These are phyloP conservation scores for Odontomyia ornata DNA, from an alignment of 2,888 invertebrate genomes.

Conservation along the genomic window DNA sequence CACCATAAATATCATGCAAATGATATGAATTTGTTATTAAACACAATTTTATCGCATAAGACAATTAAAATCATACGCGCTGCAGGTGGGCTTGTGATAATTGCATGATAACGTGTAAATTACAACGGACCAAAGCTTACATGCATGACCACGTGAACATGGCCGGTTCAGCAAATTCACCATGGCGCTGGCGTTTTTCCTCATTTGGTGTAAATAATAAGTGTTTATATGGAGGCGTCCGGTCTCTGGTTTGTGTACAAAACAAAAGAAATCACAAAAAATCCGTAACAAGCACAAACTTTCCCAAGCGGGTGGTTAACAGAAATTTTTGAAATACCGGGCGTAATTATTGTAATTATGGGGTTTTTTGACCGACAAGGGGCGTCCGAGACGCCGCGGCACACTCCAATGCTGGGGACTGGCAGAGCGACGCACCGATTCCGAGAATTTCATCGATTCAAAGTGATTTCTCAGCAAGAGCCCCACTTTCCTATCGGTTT, in stretches of 20 bases:
- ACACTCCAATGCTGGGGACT: slow-evolving; percentile 4
- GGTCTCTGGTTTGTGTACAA: neutral
- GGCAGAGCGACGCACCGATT: neutral
- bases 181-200: neutral
- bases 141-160: neutral
- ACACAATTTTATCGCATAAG: neutral
- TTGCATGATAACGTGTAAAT: slow-evolving; percentile 25
- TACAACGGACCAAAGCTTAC: neutral
- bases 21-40: neutral
- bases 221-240: neutral
- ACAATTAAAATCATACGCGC: neutral
- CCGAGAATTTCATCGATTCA: slow-evolving; percentile 21
- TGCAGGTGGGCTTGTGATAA: slow-evolving; percentile 9
- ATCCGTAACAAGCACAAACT: slow-evolving; percentile 14
- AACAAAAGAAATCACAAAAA: slow-evolving; percentile 11
- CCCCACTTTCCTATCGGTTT: slow-evolving; percentile 1
- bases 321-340: slow-evolving; percentile 21
- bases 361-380: slow-evolving; percentile 15
- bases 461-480: slow-evolving; percentile 29
- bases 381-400: neutral
- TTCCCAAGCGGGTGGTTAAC: slow-evolving; percentile 23
- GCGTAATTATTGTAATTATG: slow-evolving; percentile 27
- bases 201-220: slow-evolving; percentile 8
- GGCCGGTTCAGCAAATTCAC: neutral
- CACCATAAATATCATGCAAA: neutral